A percentile compares a stretch with the other conserved stretches of the same genome.
These are phyloP conservation scores for Ceyx margarethae DNA, from an alignment of 2,113 vertebrate species.

Conservation along the genomic window DNA sequence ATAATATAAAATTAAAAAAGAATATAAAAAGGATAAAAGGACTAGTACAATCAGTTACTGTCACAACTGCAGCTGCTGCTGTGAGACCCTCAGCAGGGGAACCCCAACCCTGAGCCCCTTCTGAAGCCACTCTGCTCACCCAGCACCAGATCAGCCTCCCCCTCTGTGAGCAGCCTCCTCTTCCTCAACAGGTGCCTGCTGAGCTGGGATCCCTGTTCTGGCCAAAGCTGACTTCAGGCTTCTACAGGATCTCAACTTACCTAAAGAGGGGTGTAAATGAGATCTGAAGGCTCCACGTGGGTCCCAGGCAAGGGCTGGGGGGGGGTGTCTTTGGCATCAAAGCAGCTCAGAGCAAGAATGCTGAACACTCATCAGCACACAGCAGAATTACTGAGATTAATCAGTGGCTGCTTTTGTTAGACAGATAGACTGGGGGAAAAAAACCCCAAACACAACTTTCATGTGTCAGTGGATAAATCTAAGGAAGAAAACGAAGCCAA, in stretches of 20 bases:
- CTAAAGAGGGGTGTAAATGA: fast-evolving
- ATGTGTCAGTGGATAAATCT: neutral
- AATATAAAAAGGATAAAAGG: no score
- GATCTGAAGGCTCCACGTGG: neutral
- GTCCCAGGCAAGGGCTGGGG: fast-evolving
- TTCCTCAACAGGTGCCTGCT: neutral
- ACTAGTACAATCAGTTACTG: no score
- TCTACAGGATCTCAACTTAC: no score
- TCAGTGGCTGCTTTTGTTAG: neutral
- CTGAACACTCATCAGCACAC: neutral
- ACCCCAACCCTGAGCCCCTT: neutral
- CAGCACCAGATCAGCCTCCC: fast-evolving
- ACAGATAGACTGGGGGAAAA: neutral
- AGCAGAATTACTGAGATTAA: neutral
- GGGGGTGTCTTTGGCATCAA: neutral
- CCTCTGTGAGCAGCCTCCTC: neutral
- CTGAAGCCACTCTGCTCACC: neutral
- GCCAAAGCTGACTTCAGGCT: neutral
- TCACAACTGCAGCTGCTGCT: neutral
- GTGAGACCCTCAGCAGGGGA: neutral
- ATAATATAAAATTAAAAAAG: no score
- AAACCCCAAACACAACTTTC: neutral
- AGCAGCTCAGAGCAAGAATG: neutral
- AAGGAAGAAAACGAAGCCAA: neutral
- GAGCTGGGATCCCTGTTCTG: neutral